A percentile compares a stretch with the other conserved stretches of the same genome.
phyloP scores from a whole-genome alignment of 1,140 invertebrate species.

The Drosophila micromelanica region DNA sequence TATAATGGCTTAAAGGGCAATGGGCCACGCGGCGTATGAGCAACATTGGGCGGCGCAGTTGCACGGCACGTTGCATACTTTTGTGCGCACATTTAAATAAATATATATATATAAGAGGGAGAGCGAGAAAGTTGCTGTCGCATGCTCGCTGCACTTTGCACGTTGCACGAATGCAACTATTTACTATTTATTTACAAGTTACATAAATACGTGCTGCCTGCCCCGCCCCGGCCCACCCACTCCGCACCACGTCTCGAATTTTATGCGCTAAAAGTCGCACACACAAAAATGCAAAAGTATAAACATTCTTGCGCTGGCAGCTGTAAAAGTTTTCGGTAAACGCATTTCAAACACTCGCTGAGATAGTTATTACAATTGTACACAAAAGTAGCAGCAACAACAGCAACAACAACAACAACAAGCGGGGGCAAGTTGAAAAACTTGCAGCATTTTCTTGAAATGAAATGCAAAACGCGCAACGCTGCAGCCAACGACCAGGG shows the following conservation, averaged over 20 bases:
- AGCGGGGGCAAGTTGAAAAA: constrained; percentile 37
- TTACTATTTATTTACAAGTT: constrained; percentile 55
- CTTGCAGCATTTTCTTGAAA: constrained; percentile 70
- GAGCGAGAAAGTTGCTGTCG: neutral
- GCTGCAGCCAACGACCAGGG: neutral
- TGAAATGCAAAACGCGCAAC: constrained; percentile 72
- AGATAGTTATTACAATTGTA: constrained; percentile 81
- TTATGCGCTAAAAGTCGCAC: constrained; percentile 43
- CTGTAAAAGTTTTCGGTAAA: constrained; percentile 78
- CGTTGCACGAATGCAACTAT: constrained; percentile 40
- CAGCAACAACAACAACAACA: constrained; percentile 44
- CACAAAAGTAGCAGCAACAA: constrained; percentile 39
- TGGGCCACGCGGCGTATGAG: constrained; percentile 1
- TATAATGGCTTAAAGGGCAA: neutral
- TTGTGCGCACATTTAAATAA: constrained; percentile 44
- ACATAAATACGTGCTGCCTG: constrained; percentile 45
- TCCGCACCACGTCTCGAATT: neutral
- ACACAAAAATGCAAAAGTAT: constrained; percentile 55
- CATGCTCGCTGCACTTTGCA: constrained; percentile 3
- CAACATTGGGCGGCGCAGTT: neutral
- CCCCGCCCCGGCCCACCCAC: neutral
- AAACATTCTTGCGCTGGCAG: constrained; percentile 74
- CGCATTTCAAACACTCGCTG: constrained; percentile 81
- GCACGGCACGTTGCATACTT: constrained; percentile 31
- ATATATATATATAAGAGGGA: neutral